Base-by-base conservation (phyloP, 2,888 invertebrate species). In the Heliconius sara region DNA sequence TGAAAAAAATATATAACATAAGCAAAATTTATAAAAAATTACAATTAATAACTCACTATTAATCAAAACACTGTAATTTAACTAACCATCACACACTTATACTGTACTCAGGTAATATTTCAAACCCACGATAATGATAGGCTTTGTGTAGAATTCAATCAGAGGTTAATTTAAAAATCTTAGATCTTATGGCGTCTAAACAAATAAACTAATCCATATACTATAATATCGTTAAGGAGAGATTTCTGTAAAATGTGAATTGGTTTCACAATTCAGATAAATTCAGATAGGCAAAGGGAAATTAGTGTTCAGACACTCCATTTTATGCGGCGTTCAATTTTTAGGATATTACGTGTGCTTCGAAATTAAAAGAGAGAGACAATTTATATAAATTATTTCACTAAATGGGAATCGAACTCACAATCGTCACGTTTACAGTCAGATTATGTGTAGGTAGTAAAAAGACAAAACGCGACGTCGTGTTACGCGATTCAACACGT, bases 101-200 rank as follows among this genome's bases (percentile, higher is more conserved):
- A 66, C 65, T 75, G 22, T 66, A 66, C 75, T 75, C 47, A 75
- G 47, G 75, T 65, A 75, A 66, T 66, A 66, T 65, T 75, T 47
- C 65, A 47, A 43, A 75, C 22, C 34, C 27, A 27, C 65, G 2
- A 75, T 75, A 75, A 75, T 75, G 75, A 75, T 66, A 75, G 75
- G 65, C 47, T 65, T 39, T 75, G 22, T 16, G 39, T 22, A 47
- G 19, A 30, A 75, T 75, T 75, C 75, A 75, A 75, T 75, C 63
- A 75, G 1, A 66, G 13, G 66, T 47, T 75, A 75, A 65, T 75
- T 47, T 30, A 75, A 75, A 75, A 75, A 65, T 25, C 34, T 65
- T 47, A 43, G 65, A 65, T 30, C 2, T 19, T 27, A 22, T 22
- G 75, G 75, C 75, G 65, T 47, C 75, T 75, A 30, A 75, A 27